Evolutionary conservation across 2,797 vertebrate genomes (phyloP).

Genomic region (Acrocephalus scirpaceus): DNA sequence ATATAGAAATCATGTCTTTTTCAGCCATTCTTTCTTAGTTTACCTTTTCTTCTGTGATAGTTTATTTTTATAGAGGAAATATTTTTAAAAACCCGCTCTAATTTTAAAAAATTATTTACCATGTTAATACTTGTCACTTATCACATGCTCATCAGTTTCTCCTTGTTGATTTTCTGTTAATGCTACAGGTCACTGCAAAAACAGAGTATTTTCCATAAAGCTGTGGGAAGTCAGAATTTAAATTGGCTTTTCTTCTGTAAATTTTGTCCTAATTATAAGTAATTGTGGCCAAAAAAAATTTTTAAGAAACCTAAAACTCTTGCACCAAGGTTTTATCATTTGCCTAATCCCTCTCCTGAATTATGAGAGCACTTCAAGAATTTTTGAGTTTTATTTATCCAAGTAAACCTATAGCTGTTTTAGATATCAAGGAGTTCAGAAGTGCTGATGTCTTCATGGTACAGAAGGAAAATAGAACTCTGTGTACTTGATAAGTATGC

Average conservation of each 20-base stretch:
- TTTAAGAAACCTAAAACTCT: not conserved
- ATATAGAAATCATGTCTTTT: not conserved
- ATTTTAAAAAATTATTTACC: constrained; percentile 64
- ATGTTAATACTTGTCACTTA: constrained; percentile 62
- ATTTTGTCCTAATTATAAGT: constrained; percentile 64
- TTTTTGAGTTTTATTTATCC: not conserved
- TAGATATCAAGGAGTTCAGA: not conserved
- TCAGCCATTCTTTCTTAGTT: constrained; percentile 11
- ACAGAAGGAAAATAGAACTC: not conserved
- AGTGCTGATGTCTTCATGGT: not conserved
- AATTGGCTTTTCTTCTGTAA: constrained; percentile 57
- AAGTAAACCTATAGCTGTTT: not conserved
- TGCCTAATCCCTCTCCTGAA: not conserved
- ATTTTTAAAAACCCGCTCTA: constrained; percentile 50
- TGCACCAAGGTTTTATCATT: constrained; percentile 49
- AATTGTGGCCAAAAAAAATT: not conserved
- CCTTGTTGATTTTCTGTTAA: constrained; percentile 56
- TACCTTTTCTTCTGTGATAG: constrained; percentile 52
- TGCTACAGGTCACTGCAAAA: constrained; percentile 25
- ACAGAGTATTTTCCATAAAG: constrained; percentile 44
- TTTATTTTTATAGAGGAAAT: constrained; percentile 64
- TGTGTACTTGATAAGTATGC: not conserved
- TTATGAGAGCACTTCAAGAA: not conserved
- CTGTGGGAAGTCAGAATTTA: constrained; percentile 63
- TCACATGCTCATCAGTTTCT: constrained; percentile 35